phyloP scores from a whole-genome alignment of 2,888 invertebrate genomes.

The Biston betularia region DNA sequence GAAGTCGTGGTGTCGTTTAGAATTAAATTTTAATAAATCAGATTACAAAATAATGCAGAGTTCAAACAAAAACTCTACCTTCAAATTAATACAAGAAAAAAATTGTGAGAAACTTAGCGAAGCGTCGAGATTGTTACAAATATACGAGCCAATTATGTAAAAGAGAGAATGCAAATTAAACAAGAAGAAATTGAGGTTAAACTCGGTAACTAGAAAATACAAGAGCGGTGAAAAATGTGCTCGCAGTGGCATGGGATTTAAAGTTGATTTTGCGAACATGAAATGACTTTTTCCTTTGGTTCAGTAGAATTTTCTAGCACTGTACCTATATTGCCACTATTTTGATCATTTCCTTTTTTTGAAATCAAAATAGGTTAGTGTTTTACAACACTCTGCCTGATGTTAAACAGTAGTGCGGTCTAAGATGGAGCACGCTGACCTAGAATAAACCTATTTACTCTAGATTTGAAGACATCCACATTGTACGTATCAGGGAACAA shows the following conservation, averaged over 20 bases:
- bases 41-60: background rate
- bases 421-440: too few species aligned
- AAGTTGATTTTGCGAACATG: constrained; percentile 16
- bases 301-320: background rate
- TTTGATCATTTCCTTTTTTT: background rate
- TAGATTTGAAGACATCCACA: too few species aligned
- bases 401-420: too few species aligned
- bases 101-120: constrained; percentile 29
- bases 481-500: too few species aligned
- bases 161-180: constrained; percentile 33
- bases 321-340: background rate
- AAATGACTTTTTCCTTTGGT: constrained; percentile 7
- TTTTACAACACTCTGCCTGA: too few species aligned
- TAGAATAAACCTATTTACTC: too few species aligned
- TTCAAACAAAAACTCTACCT: constrained; percentile 14
- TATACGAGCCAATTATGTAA: constrained; percentile 37
- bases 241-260: constrained; percentile 9
- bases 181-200: constrained; percentile 34
- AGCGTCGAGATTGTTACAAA: constrained; percentile 31
- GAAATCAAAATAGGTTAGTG: too few species aligned
- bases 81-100: constrained; percentile 25
- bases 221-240: constrained; percentile 26
- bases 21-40: background rate
- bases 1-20: background rate
- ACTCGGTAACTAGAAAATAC: constrained; percentile 31